phyloP scores from a whole-genome alignment of 2,797 vertebrate genomes.

The Pipistrellus pygmaeus region DNA sequence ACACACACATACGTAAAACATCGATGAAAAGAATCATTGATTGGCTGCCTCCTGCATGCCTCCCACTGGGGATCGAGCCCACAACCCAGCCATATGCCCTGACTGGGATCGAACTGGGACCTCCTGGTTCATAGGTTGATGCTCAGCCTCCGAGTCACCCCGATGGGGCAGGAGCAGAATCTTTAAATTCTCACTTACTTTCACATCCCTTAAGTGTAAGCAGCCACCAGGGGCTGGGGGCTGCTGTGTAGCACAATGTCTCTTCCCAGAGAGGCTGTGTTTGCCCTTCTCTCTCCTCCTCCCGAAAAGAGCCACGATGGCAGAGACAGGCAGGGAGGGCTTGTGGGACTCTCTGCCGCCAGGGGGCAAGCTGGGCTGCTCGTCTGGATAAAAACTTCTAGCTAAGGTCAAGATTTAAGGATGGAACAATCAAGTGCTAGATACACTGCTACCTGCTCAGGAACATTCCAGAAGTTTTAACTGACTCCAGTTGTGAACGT shows the following conservation, averaged over 20 bases:
- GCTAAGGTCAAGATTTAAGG: not conserved
- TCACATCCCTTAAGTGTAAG: not conserved
- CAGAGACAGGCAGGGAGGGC: too few relatives aligned
- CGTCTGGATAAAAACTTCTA: not conserved
- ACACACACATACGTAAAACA: too few relatives aligned
- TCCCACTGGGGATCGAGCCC: too few relatives aligned
- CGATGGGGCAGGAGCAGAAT: not conserved
- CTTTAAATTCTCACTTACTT: not conserved
- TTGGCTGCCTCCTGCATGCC: too few relatives aligned
- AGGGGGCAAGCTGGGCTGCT: not conserved
- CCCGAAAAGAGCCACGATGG: not conserved
- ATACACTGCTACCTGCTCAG: not conserved
- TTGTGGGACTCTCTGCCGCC: too few relatives aligned
- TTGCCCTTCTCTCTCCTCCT: not conserved
- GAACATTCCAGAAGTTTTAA: not conserved
- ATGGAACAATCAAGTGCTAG: not conserved
- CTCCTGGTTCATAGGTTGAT: too few relatives aligned
- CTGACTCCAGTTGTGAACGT: not conserved
- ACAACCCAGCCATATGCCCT: too few relatives aligned
- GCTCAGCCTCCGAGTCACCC: too few relatives aligned
- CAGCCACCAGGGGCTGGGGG: not conserved
- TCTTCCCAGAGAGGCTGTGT: not conserved
- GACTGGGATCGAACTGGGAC: too few relatives aligned
- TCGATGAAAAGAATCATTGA: too few relatives aligned
- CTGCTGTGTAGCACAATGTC: too few relatives aligned